A percentile compares a stretch with the other conserved stretches of the same genome.
phyloP scores from a whole-genome alignment of 2,888 invertebrate species.

The Dryocosmus kuriphilus region DNA sequence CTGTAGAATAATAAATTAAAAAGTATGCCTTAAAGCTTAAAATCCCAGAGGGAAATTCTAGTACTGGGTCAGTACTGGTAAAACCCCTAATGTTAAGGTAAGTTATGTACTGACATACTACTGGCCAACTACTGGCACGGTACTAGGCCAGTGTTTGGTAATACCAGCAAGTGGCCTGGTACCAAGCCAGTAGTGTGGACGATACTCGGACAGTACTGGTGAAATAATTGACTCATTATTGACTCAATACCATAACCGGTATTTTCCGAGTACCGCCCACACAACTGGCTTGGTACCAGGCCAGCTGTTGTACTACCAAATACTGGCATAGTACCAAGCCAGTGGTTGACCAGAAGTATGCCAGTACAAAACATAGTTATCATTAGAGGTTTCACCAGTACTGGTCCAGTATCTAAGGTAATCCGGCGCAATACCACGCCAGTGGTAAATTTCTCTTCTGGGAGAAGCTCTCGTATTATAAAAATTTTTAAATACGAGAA shows the following conservation, averaged over 20 bases:
- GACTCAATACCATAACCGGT: background rate
- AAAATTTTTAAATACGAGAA: no score
- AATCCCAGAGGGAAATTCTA: no score
- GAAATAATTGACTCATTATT: background rate
- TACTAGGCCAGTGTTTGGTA: no score
- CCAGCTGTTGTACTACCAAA: background rate
- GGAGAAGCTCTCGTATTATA: background rate
- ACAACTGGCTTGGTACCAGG: constrained; percentile 3
- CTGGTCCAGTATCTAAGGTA: background rate
- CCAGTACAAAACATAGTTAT: background rate
- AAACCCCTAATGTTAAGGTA: no score
- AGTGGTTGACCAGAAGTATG: constrained; percentile 3
- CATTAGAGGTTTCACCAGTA: background rate
- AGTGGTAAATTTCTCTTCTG: background rate
- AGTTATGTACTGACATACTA: no score
- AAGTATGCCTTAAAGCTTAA: no score
- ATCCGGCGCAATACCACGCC: background rate
- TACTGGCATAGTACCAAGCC: constrained; percentile 3
- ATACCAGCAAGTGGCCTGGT: background rate
- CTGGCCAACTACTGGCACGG: no score
- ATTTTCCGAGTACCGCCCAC: background rate
- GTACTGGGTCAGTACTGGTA: no score
- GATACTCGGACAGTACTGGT: background rate
- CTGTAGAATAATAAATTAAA: no score
- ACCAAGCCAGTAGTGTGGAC: background rate